Conservation (phyloP, 2,797 vertebrate species). For the Kryptolebias ocellatus region DNA sequence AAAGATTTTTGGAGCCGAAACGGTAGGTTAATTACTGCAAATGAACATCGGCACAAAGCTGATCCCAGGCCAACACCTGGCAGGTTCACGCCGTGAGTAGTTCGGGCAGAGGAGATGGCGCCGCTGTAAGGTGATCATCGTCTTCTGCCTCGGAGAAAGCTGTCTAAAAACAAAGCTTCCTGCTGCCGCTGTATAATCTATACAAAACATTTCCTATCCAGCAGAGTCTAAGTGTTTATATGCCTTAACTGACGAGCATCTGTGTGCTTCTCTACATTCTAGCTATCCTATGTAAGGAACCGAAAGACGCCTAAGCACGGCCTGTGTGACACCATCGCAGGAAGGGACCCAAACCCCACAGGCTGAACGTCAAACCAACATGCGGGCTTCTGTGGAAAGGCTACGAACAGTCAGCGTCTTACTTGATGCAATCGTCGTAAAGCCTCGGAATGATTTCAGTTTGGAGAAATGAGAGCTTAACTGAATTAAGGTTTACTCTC, state of each 20-base stretch:
- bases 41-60: conserved; percentile 36
- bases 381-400: too few relatives aligned
- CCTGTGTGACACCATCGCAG: conserved; percentile 45
- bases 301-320: conserved; percentile 56
- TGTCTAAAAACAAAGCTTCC: conserved; percentile 84
- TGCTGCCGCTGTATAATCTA: conserved; percentile 83
- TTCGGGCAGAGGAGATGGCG: conserved; percentile 76
- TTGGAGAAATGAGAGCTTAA: too few relatives aligned
- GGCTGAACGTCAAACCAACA: too few relatives aligned
- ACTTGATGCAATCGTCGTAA: too few relatives aligned
- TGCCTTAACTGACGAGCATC: conserved; percentile 68
- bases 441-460: conserved; percentile 21
- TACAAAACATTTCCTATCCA: conserved; percentile 84
- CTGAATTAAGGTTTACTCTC: too few relatives aligned
- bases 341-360: conserved; percentile 25
- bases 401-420: too few relatives aligned
- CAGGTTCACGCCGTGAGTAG: conserved; percentile 54
- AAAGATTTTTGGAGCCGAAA: conserved; percentile 44
- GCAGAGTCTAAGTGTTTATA: conserved; percentile 83
- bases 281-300: conserved; percentile 73
- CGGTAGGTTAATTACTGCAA: conserved; percentile 40
- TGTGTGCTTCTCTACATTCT: conserved; percentile 85
- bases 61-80: conserved; percentile 51
- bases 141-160: conserved; percentile 80
- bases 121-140: conserved; percentile 79